These are phyloP conservation scores for Brachyalestes nurse DNA, from an alignment of 2,797 vertebrate genomes.

Conservation along the genomic window DNA sequence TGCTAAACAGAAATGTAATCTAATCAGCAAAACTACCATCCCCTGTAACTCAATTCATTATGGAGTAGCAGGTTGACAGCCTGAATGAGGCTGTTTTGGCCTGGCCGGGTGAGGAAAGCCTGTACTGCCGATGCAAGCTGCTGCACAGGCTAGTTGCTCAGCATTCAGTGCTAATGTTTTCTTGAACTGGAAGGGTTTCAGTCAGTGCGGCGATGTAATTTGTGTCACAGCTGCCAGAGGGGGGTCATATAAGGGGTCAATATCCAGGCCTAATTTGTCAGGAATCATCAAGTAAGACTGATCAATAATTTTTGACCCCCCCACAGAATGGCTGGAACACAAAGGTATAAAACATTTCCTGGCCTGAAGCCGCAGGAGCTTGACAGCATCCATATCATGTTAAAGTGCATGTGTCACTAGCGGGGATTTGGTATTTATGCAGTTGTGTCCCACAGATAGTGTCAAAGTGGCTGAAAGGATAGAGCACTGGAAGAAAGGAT, in stretches of 20 bases:
- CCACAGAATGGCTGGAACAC: slow-evolving; percentile 63
- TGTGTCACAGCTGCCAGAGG: slow-evolving; percentile 57
- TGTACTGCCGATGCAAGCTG: neutral
- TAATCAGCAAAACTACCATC: slow-evolving; percentile 40
- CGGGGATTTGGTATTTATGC: slow-evolving; percentile 73
- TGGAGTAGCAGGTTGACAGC: slow-evolving; percentile 23
- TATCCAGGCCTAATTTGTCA: slow-evolving; percentile 71
- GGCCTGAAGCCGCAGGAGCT: slow-evolving; percentile 60
- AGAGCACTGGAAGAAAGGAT: slow-evolving; percentile 65
- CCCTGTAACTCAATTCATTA: slow-evolving; percentile 32
- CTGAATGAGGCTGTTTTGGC: neutral
- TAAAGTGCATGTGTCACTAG: slow-evolving; percentile 67
- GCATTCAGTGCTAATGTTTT: slow-evolving; percentile 36
- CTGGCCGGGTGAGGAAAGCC: neutral
- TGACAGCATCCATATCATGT: slow-evolving; percentile 63
- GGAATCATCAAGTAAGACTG: slow-evolving; percentile 71
- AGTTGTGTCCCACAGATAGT: slow-evolving; percentile 70
- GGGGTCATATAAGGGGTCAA: slow-evolving; percentile 70
- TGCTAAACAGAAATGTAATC: slow-evolving; percentile 42
- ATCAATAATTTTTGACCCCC: slow-evolving; percentile 73
- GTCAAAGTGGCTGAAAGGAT: slow-evolving; percentile 70
- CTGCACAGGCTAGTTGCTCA: slow-evolving; percentile 5
- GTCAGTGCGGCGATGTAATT: slow-evolving; percentile 69
- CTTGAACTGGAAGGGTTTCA: slow-evolving; percentile 57
- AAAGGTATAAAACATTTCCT: slow-evolving; percentile 59